Conservation (phyloP, 2,888 invertebrate genomes). For the Nephrocerus scutellatus region DNA sequence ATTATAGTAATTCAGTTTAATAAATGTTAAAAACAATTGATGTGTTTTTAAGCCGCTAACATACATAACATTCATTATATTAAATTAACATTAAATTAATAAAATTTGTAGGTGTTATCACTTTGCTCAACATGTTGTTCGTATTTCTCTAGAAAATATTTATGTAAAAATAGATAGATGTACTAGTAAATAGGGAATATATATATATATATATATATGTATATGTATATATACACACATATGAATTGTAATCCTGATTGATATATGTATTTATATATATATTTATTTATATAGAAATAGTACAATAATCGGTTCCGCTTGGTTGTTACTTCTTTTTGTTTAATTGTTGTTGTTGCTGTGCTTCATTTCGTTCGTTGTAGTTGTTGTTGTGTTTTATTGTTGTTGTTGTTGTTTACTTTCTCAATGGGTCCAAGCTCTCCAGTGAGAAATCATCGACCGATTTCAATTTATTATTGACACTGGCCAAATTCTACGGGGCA, state of each 20-base stretch:
- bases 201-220: slow-evolving; percentile 1
- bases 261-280: slow-evolving; percentile 18
- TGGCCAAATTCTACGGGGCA: slow-evolving; percentile 3
- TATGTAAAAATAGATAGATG: background rate
- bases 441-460: slow-evolving; percentile 79
- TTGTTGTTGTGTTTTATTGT: slow-evolving; percentile 22
- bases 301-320: slow-evolving; percentile 13
- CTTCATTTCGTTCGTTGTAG: slow-evolving; percentile 16
- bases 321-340: slow-evolving; percentile 14
- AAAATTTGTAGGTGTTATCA: slow-evolving; percentile 14
- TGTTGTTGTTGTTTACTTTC: slow-evolving; percentile 51
- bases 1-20: no score
- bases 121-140: slow-evolving; percentile 14
- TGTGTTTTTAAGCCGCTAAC: no score
- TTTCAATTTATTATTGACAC: slow-evolving; percentile 58
- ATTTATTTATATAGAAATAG: slow-evolving; percentile 27
- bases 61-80: no score
- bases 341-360: slow-evolving; percentile 3
- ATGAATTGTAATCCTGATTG: no score
- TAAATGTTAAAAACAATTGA: no score
- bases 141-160: background rate
- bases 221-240: slow-evolving; percentile 9
- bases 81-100: slow-evolving; percentile 13
- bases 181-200: background rate
- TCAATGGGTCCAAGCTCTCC: slow-evolving; percentile 87